Evolutionary conservation across 2,888 invertebrate genomes (phyloP), one percentile per base, ranked within the genome.

Genomic region (Molanna angustata): DNA sequence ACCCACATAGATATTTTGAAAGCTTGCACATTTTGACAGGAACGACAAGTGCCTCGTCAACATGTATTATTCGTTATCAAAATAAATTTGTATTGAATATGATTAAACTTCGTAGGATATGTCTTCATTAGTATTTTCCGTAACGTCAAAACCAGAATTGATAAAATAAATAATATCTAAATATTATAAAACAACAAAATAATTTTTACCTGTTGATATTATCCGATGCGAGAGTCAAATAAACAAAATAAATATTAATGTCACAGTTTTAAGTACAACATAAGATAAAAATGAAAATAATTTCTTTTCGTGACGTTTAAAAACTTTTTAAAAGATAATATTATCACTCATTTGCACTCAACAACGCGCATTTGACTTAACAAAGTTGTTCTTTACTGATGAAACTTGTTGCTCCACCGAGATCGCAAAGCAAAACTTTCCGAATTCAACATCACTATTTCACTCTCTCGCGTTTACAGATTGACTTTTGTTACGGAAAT

Each of bases 361-460:
- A 44, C 33, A 35, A 42, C 52, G 47, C 52, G 52, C 37, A 42
- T 27, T 46, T 27, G 39, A 51, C 50, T 46, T 47, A 32, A 33
- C 56, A 52, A 49, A 54, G 42, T 49, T 42, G 43, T 54, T 53
- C 48, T 49, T 49, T 45, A 54, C 57, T 57, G 44, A 49, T 49
- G 49, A 46, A 57, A 57, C 57, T 57, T 54, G 54, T 54, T 50
- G 54, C 49, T 44, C 27, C 53, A 43, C 40, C 40, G 54, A 49
- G 44, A 49, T 54, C 45, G 49, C 49, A 22, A 14, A 49, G 54
- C 49, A 44, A 49, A 54, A 54, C 54, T 54, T 54, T 49, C 44
- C 44, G 49, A 49, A 46, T 48, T 54, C 46, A 33, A 27, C 50
- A 54, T 39, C 43, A 11, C 21, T 39, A 39, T 56, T 49, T 53